Evolutionary conservation across 2,888 invertebrate genomes (phyloP), one percentile per base, ranked within the genome.

Genomic region (Nomada ferruginata): DNA sequence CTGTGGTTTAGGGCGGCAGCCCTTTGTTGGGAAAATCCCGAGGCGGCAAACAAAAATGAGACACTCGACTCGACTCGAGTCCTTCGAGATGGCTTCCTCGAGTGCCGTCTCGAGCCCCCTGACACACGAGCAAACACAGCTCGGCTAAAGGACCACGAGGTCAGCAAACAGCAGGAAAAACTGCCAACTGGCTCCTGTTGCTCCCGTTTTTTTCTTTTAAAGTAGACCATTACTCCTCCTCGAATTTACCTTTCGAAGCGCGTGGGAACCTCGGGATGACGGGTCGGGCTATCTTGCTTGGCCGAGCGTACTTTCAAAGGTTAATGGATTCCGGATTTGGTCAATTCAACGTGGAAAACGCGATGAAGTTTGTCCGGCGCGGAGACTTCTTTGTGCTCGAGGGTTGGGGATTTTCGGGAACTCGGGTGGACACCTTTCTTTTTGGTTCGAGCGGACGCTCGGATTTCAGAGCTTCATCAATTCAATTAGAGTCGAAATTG

Each of bases 41-140:
- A 66, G 74, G 81, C 80, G 71, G 84, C 87, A 89, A 90, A 90
- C 87, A 89, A 86, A 89, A 88, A 86, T 83, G 82, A 85, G 87
- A 84, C 86, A 83, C 84, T 87, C 85, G 61, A 64, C 72, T 26
- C 71, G 61, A 81, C 83, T 85, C 80, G 85, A 89, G 85, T 84
- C 85, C 85, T 85, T 82, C 86, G 86, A 85, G 85, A 85, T 77
- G 76, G 66, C 77, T 78, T 84, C 79, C 78, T 86, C 83, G 83
- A 85, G 85, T 73, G 80, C 64, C 59, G 71, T 69, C 74, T 78
- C 68, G 65, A 71, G 70, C 63, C 79, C 69, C 74, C 57, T 57
- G 81, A 74, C 73, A 76, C 73, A 74, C 78, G 87, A 87, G 89
- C 81, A 89, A 89, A 89, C 85, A 89, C 26, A 87, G 29, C 50